These are phyloP conservation scores for Caenorhabditis uteleia DNA, from an alignment of 2,888 invertebrate species.

Conservation along the genomic window DNA sequence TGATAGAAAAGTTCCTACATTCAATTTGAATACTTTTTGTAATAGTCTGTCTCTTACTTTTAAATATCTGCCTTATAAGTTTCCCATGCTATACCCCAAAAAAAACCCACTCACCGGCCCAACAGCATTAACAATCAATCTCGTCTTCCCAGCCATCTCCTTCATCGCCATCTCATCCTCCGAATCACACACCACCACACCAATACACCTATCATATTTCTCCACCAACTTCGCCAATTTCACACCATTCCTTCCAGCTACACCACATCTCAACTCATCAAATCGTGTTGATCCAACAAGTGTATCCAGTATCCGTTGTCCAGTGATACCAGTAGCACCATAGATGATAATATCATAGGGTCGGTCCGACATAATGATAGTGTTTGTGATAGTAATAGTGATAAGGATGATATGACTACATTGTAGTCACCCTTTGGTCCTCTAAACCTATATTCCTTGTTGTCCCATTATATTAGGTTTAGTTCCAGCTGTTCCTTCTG, in stretches of 20 bases:
- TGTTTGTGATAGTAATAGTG: no score
- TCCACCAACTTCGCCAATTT: constrained; percentile 75
- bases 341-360: constrained; percentile 82
- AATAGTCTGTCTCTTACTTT: no score
- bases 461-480: no score
- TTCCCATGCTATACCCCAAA: no score
- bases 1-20: no score
- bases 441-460: no score
- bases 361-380: no score
- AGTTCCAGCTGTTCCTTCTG: no score
- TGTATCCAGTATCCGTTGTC: constrained; percentile 82
- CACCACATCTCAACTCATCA: constrained; percentile 80
- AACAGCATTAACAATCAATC: constrained; percentile 86
- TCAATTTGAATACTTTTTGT: no score
- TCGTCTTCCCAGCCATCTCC: constrained; percentile 82
- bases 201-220: constrained; percentile 71
- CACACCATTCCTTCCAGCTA: constrained; percentile 81
- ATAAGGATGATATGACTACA: no score
- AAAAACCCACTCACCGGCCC: constrained; percentile 79
- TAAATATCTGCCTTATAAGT: no score
- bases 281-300: constrained; percentile 69
- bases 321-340: constrained; percentile 93
- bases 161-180: constrained; percentile 78
- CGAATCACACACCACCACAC: constrained; percentile 67
- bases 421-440: no score